Evolutionary conservation across 2,888 invertebrate genomes (phyloP).

Genomic region (Tinea trinotella): DNA sequence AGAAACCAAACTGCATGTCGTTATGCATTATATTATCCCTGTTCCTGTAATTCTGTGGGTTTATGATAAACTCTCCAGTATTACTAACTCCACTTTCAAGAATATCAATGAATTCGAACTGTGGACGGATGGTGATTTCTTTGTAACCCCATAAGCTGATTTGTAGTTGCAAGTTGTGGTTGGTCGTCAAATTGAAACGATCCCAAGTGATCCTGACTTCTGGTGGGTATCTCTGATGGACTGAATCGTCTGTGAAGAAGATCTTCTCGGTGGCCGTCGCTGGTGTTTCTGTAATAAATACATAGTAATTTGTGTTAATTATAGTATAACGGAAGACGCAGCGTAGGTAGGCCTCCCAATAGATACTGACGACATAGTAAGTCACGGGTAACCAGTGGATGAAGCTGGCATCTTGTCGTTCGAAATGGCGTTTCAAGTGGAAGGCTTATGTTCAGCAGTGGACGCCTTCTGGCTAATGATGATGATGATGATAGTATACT

Average conservation of each 20-base stretch:
- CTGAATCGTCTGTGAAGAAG: constrained; percentile 81
- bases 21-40: constrained; percentile 78
- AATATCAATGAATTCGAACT: constrained; percentile 84
- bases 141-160: constrained; percentile 93
- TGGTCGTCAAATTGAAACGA: constrained; percentile 86
- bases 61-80: constrained; percentile 80
- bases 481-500: not conserved
- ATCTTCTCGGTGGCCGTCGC: constrained; percentile 89
- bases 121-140: constrained; percentile 85
- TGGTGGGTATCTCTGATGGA: constrained; percentile 80
- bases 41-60: constrained; percentile 79
- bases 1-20: constrained; percentile 88
- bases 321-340: too few relatives aligned
- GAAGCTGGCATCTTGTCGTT: too few relatives aligned
- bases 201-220: constrained; percentile 88
- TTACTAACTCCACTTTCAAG: constrained; percentile 78
- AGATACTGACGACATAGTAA: too few relatives aligned
- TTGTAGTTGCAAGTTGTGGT: constrained; percentile 80
- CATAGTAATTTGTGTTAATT: too few relatives aligned
- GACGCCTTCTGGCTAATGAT: too few relatives aligned
- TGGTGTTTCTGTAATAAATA: constrained; percentile 80
- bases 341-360: too few relatives aligned
- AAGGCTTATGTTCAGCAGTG: too few relatives aligned
- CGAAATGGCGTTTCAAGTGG: too few relatives aligned
- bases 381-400: too few relatives aligned